A percentile compares a stretch with the other conserved stretches of the same genome.
Evolutionary conservation across 2,113 vertebrate species (phyloP).

Genomic region (Crotalus viridis): DNA sequence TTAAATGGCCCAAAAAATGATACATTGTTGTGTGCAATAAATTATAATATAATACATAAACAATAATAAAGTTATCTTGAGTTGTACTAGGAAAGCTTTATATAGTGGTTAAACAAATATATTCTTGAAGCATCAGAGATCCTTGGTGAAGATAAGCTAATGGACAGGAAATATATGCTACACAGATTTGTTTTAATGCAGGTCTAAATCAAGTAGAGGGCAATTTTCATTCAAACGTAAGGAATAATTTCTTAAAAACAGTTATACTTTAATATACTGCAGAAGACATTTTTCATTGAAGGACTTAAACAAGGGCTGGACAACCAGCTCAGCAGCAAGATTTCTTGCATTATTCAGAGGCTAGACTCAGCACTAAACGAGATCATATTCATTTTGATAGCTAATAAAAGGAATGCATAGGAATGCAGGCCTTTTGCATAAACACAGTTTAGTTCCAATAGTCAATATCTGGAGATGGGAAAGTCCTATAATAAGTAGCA

Average conservation of each 20-base stretch:
- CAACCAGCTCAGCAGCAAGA: neutral
- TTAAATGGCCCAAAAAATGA: neutral
- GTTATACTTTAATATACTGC: neutral
- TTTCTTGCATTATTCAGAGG: neutral
- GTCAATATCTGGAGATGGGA: neutral
- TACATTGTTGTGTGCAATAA: neutral
- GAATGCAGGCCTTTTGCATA: neutral
- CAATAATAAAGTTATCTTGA: neutral
- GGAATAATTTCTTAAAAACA: neutral
- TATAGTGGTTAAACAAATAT: neutral
- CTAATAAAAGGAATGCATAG: neutral
- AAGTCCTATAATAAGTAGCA: neutral
- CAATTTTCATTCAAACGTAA: neutral
- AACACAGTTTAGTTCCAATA: neutral
- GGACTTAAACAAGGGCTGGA: neutral
- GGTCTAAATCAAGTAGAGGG: neutral
- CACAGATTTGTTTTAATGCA: neutral
- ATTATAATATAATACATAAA: neutral
- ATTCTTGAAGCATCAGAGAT: neutral
- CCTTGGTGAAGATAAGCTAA: neutral
- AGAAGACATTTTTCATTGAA: neutral
- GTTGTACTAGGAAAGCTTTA: neutral
- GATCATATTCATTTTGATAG: neutral
- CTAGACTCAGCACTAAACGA: neutral
- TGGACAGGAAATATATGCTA: neutral